Evolutionary conservation across 1,140 invertebrate species (phyloP), one percentile per base, ranked within the genome.

Genomic region (Caerostris darwini): DNA sequence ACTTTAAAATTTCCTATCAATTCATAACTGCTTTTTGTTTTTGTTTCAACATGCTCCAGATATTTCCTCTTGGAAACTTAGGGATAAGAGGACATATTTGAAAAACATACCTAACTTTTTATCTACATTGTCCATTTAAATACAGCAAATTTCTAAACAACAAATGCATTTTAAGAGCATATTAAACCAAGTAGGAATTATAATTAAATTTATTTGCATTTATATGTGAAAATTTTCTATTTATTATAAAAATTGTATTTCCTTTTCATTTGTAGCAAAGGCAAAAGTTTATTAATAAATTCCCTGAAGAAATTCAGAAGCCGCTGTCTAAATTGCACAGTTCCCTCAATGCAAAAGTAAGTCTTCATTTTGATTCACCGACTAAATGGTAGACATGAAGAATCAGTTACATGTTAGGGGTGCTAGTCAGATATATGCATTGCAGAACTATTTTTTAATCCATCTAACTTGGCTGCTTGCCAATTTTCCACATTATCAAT

Each of bases 301-400:
- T 97, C 61, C 96, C 97, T 12, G 96, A 97, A 14, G 97, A 98
- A 94, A 97, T 97, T 93, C 97, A 97, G 94, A 97, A 96, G 81
- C 85, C 95, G n/a, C 93, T 96, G 17, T 87, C 96, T 57, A 96
- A 96, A 94, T 92, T 97, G 3, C 95, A 96, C 92, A 95, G 94
- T 58, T 95, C 96, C 8, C 95, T 96, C 7, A 96, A 95, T 92
- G 95, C 95, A 12, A 95, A 96, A 96, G 97, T 96, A 95, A 85
- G 34, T n/a, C 10, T 34, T 77, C 34, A 34, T 34, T 34, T 34
- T 34, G 34, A 34, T 34, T 34, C 34, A 34, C 34, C 34, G 0
- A 34, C n/a, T 34, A 34, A 34, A 34, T 2, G 2, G 34, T 2
- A 34, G 34, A 34, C 0, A 34, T 2, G 2, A 2, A 34, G 34